Evolutionary conservation across 2,797 vertebrate genomes (phyloP), one percentile per base, ranked within the genome.

Genomic region (Cossypha polioptera): DNA sequence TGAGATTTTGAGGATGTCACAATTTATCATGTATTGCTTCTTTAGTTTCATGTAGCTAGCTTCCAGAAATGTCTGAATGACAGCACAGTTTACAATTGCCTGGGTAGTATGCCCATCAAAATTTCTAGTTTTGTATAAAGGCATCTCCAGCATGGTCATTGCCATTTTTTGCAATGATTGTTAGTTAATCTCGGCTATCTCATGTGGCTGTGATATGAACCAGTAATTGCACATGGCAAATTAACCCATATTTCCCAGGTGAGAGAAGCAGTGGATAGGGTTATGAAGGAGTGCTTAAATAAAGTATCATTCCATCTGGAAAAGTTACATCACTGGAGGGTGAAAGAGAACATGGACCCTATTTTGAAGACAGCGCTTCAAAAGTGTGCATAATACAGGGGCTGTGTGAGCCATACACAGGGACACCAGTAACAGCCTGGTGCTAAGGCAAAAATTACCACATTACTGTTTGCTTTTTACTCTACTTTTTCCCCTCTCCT

Each of bases 181-280:
- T 84, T 90, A 73, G 67, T 57, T 92, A 76, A 75, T 82, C 63
- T 79, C 29, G 9, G 61, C 81, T 73, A 55, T 63, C 36, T 80
- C 1, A 0, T 62, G 36, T 47, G 68, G 36, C 55, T 66, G 42
- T 57, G 68, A 68, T 84, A 87, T 14, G 50, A 90, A 89, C 65
- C 36, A 35, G 63, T 61, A 95, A 82, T 43, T 36, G 33, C 48
- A 78, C 40, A 35, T 28, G 50, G 62, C 21, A 17, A 86, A 80
- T 87, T 72, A 86, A 62, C 51, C 82, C 74, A 77, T 65, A 69
- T 76, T 80, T 94, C 83, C 77, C 72, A 74, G 45, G 29, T 86
- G 58, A 93, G 47, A 7, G 28, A 86, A 65, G 38, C 19, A 50
- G 55, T 11, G 16, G 76, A 65, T n/a, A 61, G 40, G 36, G 55